Conservation (phyloP, 2,888 invertebrate species). For the Sepioteuthis lessoniana region DNA sequence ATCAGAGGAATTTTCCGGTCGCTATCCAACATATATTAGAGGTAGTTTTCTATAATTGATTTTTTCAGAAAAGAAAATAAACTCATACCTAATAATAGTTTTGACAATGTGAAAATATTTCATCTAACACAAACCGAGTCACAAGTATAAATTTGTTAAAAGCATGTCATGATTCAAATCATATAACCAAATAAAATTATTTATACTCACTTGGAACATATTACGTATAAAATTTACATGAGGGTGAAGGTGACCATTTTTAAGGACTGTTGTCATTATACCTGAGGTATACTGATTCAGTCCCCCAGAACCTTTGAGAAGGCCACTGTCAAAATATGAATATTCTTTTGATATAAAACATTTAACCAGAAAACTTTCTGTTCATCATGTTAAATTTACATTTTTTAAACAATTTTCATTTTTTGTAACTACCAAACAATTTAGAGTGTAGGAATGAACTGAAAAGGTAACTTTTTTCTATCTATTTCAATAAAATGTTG, state of each 20-base stretch:
- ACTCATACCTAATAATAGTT: no score
- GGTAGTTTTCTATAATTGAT: no score
- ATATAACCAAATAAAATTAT: neutral
- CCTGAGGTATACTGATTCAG: conserved; percentile 80
- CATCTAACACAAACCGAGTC: no score
- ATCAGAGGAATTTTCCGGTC: no score
- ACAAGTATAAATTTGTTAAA: no score
- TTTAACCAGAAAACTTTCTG: neutral
- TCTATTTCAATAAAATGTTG: no score
- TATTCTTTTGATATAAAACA: neutral
- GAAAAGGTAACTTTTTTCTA: no score
- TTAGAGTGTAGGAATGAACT: no score
- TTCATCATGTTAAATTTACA: neutral
- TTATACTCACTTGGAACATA: conserved; percentile 56
- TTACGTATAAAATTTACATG: conserved; percentile 74
- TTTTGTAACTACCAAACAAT: neutral
- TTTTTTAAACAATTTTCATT: neutral
- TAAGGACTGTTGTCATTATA: conserved; percentile 75
- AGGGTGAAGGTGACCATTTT: conserved; percentile 77
- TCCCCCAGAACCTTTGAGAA: conserved; percentile 79
- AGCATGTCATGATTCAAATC: no score
- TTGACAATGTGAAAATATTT: no score
- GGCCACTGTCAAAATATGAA: conserved; percentile 73
- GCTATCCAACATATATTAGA: no score
- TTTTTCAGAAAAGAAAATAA: no score